Percentiles rank a stretch among this genome's conserved stretches.
phyloP scores from a whole-genome alignment of 2,113 vertebrate genomes.

The Colaptes auratus region DNA sequence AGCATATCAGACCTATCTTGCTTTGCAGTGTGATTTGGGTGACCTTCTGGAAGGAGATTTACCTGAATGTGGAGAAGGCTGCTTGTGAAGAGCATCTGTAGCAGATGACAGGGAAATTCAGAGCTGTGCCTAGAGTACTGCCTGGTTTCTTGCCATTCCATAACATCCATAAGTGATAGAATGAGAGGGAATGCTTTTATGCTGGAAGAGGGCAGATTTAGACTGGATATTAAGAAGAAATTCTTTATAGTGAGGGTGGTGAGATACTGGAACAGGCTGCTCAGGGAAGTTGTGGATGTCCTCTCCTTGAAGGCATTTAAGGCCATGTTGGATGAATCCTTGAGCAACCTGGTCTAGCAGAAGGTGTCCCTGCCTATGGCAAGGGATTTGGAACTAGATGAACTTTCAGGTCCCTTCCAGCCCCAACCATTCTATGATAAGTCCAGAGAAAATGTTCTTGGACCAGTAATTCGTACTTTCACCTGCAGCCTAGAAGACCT shows the following conservation, averaged over 20 bases:
- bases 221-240: too few relatives aligned
- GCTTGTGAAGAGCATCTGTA: not conserved
- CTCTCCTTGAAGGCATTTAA: too few relatives aligned
- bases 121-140: not conserved
- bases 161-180: not conserved
- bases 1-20: not conserved
- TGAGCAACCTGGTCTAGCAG: too few relatives aligned
- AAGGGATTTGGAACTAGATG: too few relatives aligned
- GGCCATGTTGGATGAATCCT: too few relatives aligned
- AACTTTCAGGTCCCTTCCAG: too few relatives aligned
- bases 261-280: too few relatives aligned
- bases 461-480: not conserved
- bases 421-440: not conserved
- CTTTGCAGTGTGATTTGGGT: not conserved
- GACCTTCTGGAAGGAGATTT: not conserved
- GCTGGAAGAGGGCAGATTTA: too few relatives aligned
- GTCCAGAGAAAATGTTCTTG: not conserved
- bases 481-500: not conserved
- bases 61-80: not conserved
- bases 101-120: not conserved
- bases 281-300: too few relatives aligned
- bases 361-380: too few relatives aligned
- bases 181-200: too few relatives aligned
- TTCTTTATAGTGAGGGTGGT: too few relatives aligned
- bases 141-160: not conserved